These are phyloP conservation scores for Pharmacophagus antenor DNA, from an alignment of 2,888 invertebrate species.

Conservation along the genomic window DNA sequence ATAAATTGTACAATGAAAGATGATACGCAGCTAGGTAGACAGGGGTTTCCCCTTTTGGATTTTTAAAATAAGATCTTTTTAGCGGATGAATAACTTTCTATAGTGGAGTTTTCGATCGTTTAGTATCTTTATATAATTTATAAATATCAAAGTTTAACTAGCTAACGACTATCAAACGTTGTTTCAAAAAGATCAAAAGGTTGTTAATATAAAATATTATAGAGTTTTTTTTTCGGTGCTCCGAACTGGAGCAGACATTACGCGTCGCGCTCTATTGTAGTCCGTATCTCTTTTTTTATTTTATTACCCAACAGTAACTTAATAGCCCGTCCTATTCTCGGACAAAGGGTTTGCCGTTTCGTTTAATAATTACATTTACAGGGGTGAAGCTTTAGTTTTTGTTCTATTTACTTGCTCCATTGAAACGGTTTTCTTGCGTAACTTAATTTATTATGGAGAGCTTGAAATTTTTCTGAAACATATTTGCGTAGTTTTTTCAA, in stretches of 20 bases:
- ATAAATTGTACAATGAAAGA: too few relatives aligned
- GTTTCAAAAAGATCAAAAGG: too few relatives aligned
- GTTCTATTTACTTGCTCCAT: conserved; percentile 40
- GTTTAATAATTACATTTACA: conserved; percentile 68
- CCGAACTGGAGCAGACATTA: neutral
- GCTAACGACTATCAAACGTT: too few relatives aligned
- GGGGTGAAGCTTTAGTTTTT: conserved; percentile 49
- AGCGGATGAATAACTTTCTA: too few relatives aligned
- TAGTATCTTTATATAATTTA: too few relatives aligned
- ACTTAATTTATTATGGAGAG: conserved; percentile 59
- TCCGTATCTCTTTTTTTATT: conserved; percentile 50
- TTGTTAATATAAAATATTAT: too few relatives aligned
- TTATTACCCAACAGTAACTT: conserved; percentile 66
- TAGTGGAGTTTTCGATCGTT: too few relatives aligned
- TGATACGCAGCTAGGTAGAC: too few relatives aligned
- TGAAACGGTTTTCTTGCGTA: conserved; percentile 50
- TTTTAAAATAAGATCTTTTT: too few relatives aligned
- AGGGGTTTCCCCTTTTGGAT: too few relatives aligned
- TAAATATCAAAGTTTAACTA: too few relatives aligned
- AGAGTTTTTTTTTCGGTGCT: neutral
- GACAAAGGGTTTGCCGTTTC: conserved; percentile 70
- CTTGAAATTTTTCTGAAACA: conserved; percentile 13
- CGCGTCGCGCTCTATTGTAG: conserved; percentile 5
- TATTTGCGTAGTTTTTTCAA: conserved; percentile 2
- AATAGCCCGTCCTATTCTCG: conserved; percentile 62